Percentiles rank a stretch among this genome's conserved stretches.
phyloP scores from a whole-genome alignment of 2,888 invertebrate species.

The Octodonta nipae region DNA sequence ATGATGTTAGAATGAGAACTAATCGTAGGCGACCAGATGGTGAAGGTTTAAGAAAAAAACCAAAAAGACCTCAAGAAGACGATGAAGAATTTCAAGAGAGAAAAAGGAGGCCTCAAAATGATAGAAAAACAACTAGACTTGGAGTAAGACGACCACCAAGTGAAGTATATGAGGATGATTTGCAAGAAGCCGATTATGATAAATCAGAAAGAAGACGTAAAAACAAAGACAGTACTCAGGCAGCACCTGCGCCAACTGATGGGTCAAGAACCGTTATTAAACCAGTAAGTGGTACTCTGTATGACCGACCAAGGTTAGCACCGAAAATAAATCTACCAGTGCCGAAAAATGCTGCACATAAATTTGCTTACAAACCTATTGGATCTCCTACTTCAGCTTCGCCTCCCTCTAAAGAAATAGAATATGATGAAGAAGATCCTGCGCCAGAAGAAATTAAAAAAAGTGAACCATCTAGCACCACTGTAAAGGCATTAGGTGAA shows the following conservation, averaged over 20 bases:
- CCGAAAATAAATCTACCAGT: constrained; percentile 72
- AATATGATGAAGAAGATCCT: constrained; percentile 50
- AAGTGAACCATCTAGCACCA: too few relatives aligned
- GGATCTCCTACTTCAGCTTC: constrained; percentile 24
- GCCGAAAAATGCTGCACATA: constrained; percentile 58
- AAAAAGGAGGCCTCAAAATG: too few relatives aligned
- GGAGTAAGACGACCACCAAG: constrained; percentile 21
- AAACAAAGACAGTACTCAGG: constrained; percentile 20
- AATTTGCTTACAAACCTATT: constrained; percentile 55
- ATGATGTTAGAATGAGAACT: neutral
- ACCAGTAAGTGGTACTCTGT: constrained; percentile 51
- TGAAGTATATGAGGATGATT: constrained; percentile 34
- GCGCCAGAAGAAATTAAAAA: too few relatives aligned
- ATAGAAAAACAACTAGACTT: constrained; percentile 24
- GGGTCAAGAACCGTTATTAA: constrained; percentile 41
- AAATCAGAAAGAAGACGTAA: constrained; percentile 8
- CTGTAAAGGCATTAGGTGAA: too few relatives aligned
- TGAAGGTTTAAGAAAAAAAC: neutral
- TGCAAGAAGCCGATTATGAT: constrained; percentile 8
- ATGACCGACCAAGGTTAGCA: constrained; percentile 58
- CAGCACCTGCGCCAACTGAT: constrained; percentile 6
- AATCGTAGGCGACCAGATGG: neutral
- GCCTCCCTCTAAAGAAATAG: constrained; percentile 13
- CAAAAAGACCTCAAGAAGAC: constrained; percentile 4
- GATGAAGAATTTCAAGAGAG: too few relatives aligned